Base-by-base conservation (phyloP, 1,140 invertebrate genomes). In the Marisa cornuarietis region DNA sequence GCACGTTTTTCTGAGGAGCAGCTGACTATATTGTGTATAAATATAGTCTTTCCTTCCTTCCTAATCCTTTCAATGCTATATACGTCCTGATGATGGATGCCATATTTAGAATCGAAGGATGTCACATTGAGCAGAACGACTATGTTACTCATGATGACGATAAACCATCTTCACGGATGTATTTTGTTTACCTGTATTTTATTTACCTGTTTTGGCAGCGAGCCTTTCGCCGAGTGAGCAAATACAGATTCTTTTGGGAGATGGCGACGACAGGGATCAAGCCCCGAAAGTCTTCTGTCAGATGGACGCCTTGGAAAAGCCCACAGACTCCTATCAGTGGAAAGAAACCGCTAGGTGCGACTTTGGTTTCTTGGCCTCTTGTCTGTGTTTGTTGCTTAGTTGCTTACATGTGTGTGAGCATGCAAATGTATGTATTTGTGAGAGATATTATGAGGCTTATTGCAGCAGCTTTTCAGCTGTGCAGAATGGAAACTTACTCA, bases 261-360 rank as follows among this genome's bases (percentile, higher is more conserved):
- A 98, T 92, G 96, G 97, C 86, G 88, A 88, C 7, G 82, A 83
- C 26, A 95, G 72, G 88, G 88, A 54, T 79, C 84, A 61, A 63
- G 76, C 82, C 84, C 88, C 26, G 91, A 92, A 81, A 89, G 79
- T 92, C 51, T 99, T 99, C 92, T 98, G 96, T 85, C 95, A 98
- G 92, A 96, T 99, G 96, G 95, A 94, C 73, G 94, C 91, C 94
- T 93, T 98, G 81, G 94, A 95, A 75, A 90, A 88, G 84, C 95
- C 96, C 68, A 96, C 96, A 71, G 83, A 96, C 90, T 96, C 97
- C 91, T 83, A 81, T 65, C 83, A 89, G 71, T 98, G 97, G 97
- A 96, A 96, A 90, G 97, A 98, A 92, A 97, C 96, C 18, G 97
- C 97, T 26, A 94, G 97, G 94, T 94, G 90, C 85, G 84, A 18